Conservation (phyloP, 2,888 invertebrate species). For the Boloria selene region DNA sequence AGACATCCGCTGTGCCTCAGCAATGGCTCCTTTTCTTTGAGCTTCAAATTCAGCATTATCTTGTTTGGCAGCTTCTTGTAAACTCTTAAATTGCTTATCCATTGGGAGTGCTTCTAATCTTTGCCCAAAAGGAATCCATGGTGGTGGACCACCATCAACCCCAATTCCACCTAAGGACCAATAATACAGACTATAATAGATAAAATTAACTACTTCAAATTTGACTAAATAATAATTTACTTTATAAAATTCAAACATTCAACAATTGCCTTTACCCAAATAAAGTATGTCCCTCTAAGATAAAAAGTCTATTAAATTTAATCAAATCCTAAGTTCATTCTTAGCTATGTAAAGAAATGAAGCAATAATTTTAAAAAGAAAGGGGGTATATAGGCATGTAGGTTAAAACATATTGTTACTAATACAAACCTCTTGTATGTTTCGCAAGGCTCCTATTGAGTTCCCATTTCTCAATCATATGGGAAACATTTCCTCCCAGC, state of each 20-base stretch:
- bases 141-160: slow-evolving; percentile 91
- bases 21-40: slow-evolving; percentile 94
- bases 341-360: no score
- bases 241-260: no score
- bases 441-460: slow-evolving; percentile 85
- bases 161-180: slow-evolving; percentile 77
- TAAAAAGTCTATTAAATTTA: no score
- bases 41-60: slow-evolving; percentile 93
- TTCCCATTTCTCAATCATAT: slow-evolving; percentile 95
- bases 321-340: no score
- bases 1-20: slow-evolving; percentile 88
- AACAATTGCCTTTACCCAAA: no score
- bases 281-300: no score
- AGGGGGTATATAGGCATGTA: no score
- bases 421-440: slow-evolving; percentile 77
- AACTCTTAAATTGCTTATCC: slow-evolving; percentile 87
- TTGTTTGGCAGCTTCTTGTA: slow-evolving; percentile 83
- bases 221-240: no score
- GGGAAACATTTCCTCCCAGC: slow-evolving; percentile 92
- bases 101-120: slow-evolving; percentile 84
- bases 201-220: no score
- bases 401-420: neutral
- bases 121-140: slow-evolving; percentile 96
- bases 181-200: neutral
- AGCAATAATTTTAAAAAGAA: no score